Base-by-base conservation (phyloP, 2,888 invertebrate species). In the Xanthorhoe designata region DNA sequence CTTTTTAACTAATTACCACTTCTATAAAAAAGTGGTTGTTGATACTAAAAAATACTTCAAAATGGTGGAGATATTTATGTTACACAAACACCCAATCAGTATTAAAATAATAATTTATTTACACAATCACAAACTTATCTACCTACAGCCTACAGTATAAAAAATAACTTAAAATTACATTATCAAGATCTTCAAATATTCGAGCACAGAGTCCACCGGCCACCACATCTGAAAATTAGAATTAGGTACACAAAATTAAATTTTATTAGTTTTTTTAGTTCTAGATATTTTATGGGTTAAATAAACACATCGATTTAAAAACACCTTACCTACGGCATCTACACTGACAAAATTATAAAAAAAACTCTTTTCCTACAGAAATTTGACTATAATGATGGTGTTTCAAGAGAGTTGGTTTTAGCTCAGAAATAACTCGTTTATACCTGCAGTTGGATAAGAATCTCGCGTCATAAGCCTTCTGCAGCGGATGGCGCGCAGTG, bases 201-300 rank as follows among this genome's bases (percentile, higher is more conserved):
- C 13, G 90, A 87, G 70, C 91, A 88, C 50, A 94, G 81, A 24
- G 93, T 91, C 95, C 95, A 95, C 69, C 93, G 91, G 13, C 94
- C 95, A 6, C 95, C 94, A 69, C 95, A 95, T 73, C 95, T 95
- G 89, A 53, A 94, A 94, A 59, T 74, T 60, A 47, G 69, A 72
- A 64, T 24, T 24, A 24, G n/a, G 61, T 24, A 60, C 45, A 45
- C 5, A 47, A 47, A 7, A 3, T 8, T 17, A 13, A 13, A 24
- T 24, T 42, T 8, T 42, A 13, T 42, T 13, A 5, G 10, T 38
- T 10, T 10, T 10, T 38, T 38, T 38, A 38, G 38, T 8, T 38
- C 2, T 10, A 38, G 15, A 49, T 15, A 49, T 58, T 17, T 18
- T 17, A 15, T 7, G 47, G 32, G 9, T 24, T 24, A 3, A 24